Evolutionary conservation across 2,888 invertebrate genomes (phyloP).

Genomic region (Polyommatus iphigenia): DNA sequence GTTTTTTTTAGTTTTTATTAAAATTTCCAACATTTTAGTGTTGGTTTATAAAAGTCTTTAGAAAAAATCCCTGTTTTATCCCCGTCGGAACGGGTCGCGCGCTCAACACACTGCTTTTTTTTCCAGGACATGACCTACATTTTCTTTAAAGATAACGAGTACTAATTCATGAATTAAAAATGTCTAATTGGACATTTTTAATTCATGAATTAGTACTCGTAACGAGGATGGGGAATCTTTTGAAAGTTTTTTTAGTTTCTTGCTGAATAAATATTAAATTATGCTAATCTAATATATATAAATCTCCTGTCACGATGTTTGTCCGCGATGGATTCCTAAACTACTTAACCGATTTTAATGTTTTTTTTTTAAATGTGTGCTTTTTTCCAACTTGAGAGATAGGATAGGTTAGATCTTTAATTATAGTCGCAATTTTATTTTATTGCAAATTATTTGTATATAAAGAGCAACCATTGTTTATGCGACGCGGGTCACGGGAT

Average conservation of each 20-base stretch:
- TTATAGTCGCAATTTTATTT: too few relatives aligned
- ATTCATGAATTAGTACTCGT: constrained; percentile 5
- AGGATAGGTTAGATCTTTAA: too few relatives aligned
- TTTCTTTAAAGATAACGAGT: constrained; percentile 1
- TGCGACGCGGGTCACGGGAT: too few relatives aligned
- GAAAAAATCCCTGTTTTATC: constrained; percentile 66
- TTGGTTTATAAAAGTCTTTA: constrained; percentile 58
- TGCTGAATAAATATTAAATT: not conserved
- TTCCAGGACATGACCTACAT: constrained; percentile 20
- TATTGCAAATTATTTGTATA: too few relatives aligned
- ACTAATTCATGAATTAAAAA: constrained; percentile 3
- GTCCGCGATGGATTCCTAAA: too few relatives aligned
- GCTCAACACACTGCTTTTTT: not conserved
- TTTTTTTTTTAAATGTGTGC: too few relatives aligned
- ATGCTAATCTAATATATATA: too few relatives aligned
- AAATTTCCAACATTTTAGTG: constrained; percentile 60
- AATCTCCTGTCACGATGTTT: too few relatives aligned
- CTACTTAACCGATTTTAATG: too few relatives aligned
- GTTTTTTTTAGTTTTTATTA: constrained; percentile 49
- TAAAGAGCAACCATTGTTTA: too few relatives aligned
- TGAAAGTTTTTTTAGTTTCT: not conserved
- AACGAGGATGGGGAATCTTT: not conserved
- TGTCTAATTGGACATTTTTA: constrained; percentile 11
- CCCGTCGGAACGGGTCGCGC: constrained; percentile 53
- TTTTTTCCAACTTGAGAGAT: too few relatives aligned